Evolutionary conservation across 2,888 invertebrate genomes (phyloP).

Genomic region (Eupithecia centaureata): DNA sequence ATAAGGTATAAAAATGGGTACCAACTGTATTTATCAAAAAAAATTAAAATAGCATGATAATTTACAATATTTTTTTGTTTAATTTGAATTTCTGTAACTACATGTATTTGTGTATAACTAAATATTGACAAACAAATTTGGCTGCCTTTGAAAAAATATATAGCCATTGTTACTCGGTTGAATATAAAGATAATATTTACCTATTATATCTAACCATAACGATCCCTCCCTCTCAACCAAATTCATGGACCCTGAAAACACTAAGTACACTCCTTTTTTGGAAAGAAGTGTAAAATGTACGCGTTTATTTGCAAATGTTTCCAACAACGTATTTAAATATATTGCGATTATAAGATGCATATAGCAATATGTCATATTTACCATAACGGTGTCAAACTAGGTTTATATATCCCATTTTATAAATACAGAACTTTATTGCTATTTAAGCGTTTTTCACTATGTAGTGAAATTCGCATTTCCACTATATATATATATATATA

Average conservation of each 20-base stretch:
- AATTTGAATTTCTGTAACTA: no score
- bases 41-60: no score
- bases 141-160: not conserved
- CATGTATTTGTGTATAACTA: no score
- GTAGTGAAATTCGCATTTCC: not conserved
- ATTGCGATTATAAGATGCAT: conserved; percentile 20
- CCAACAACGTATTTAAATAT: conserved; percentile 21
- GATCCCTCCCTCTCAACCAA: not conserved
- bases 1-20: not conserved
- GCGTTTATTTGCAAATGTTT: conserved; percentile 19
- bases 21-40: not conserved
- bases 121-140: no score
- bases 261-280: not conserved
- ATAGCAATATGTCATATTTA: conserved; percentile 40
- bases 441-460: not conserved
- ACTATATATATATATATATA: conserved; percentile 3
- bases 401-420: conserved; percentile 45
- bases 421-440: conserved; percentile 10
- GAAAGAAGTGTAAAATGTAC: not conserved
- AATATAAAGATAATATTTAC: not conserved
- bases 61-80: no score
- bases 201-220: not conserved
- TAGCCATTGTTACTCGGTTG: not conserved
- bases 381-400: conserved; percentile 68
- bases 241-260: not conserved